Evolutionary conservation across 2,113 vertebrate genomes (phyloP).

Genomic region (Cathartes aura): DNA sequence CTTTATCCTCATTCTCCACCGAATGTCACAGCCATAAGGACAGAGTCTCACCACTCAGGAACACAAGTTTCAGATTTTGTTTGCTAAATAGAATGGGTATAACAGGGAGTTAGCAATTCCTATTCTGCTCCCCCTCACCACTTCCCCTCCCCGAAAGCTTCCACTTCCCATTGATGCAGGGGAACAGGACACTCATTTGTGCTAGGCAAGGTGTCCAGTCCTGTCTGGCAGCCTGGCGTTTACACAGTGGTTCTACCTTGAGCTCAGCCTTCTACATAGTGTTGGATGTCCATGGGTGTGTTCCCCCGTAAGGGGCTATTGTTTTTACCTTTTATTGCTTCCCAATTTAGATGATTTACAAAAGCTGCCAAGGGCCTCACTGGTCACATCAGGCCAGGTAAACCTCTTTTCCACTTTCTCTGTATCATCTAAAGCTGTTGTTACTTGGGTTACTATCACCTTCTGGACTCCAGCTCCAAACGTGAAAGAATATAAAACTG

Average conservation of each 20-base stretch:
- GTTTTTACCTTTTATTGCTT: background rate
- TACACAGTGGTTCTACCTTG: background rate
- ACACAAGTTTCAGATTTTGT: background rate
- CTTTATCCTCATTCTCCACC: background rate
- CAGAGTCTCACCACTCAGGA: background rate
- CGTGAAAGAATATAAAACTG: background rate
- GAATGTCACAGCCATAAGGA: background rate
- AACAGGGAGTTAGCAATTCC: background rate
- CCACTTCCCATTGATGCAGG: background rate
- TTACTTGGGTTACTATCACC: background rate
- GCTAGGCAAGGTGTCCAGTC: background rate
- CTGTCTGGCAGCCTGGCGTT: background rate
- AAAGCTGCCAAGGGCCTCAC: fast-evolving
- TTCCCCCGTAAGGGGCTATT: background rate
- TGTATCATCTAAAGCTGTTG: background rate
- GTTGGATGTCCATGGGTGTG: background rate
- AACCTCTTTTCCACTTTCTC: background rate
- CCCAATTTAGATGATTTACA: background rate
- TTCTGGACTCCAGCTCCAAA: background rate
- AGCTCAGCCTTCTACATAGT: background rate
- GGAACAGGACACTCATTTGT: background rate
- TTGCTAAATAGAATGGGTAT: background rate
- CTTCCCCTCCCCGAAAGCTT: background rate
- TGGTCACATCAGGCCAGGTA: background rate
- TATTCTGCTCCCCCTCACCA: background rate